Conservation (phyloP, 2,113 vertebrate genomes). For the Acrocephalus arundinaceus region DNA sequence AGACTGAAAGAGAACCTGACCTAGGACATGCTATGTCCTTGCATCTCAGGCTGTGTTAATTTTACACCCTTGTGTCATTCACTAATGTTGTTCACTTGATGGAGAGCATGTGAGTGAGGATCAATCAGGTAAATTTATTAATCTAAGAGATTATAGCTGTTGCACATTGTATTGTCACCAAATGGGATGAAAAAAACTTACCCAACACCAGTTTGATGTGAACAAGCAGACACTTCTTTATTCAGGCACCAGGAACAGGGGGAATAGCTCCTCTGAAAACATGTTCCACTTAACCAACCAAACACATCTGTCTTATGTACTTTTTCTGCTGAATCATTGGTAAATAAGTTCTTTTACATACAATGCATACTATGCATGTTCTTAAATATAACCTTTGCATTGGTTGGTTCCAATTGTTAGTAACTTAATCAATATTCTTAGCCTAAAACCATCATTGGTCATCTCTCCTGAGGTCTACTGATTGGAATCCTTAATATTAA, state of each 20-base stretch:
- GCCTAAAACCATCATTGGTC: not conserved
- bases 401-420: not conserved
- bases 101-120: not conserved
- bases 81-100: not conserved
- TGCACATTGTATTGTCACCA: not conserved
- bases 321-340: not conserved
- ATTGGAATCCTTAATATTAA: not conserved
- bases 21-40: not conserved
- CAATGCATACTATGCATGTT: not conserved
- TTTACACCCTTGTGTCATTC: not conserved
- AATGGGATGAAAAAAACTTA: fast-evolving
- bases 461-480: not conserved
- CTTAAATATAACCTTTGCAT: not conserved
- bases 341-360: not conserved
- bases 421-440: not conserved
- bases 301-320: not conserved
- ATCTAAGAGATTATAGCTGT: not conserved
- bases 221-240: not conserved
- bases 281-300: not conserved
- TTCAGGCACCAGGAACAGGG: not conserved
- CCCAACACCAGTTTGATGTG: not conserved
- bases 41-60: not conserved
- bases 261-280: not conserved
- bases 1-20: not conserved
- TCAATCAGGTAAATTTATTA: not conserved